Evolutionary conservation across 1,140 invertebrate species (phyloP).

Genomic region (Drosophila pectinifera): DNA sequence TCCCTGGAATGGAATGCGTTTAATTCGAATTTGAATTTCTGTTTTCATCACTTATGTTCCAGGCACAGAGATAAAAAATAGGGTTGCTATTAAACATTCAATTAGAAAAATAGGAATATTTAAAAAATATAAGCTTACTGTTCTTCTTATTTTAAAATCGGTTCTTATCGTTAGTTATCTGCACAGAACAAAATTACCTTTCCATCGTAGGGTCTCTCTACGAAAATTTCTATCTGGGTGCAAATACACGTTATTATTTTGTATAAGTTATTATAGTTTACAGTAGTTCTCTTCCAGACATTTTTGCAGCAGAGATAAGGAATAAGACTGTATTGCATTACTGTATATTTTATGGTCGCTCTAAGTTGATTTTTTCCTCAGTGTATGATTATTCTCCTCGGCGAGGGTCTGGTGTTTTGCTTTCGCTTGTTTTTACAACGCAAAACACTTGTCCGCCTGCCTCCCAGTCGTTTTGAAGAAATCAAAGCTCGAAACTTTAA

Average conservation of each 20-base stretch:
- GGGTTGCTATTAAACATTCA: too few species aligned
- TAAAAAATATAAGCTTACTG: background rate
- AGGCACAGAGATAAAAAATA: slow-evolving; percentile 5
- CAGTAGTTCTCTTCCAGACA: too few species aligned
- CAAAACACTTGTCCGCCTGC: slow-evolving; percentile 71
- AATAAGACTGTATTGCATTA: too few species aligned
- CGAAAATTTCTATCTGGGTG: too few species aligned
- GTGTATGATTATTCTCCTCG: slow-evolving; percentile 37
- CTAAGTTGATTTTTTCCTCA: background rate
- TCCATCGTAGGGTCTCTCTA: too few species aligned
- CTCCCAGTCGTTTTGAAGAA: slow-evolving; percentile 57
- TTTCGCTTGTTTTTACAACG: slow-evolving; percentile 79
- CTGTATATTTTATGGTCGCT: background rate
- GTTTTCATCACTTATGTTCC: slow-evolving; percentile 40
- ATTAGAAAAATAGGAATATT: background rate
- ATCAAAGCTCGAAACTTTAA: slow-evolving; percentile 78
- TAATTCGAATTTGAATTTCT: slow-evolving; percentile 75
- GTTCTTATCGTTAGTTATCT: background rate
- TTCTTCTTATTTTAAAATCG: background rate
- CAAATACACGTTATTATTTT: too few species aligned
- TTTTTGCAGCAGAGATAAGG: too few species aligned
- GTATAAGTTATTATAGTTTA: too few species aligned
- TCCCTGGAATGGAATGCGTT: slow-evolving; percentile 80
- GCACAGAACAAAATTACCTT: background rate
- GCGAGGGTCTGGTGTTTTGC: slow-evolving; percentile 47